Base-by-base conservation (phyloP, 2,797 vertebrate species). In the Gallinago stenura region DNA sequence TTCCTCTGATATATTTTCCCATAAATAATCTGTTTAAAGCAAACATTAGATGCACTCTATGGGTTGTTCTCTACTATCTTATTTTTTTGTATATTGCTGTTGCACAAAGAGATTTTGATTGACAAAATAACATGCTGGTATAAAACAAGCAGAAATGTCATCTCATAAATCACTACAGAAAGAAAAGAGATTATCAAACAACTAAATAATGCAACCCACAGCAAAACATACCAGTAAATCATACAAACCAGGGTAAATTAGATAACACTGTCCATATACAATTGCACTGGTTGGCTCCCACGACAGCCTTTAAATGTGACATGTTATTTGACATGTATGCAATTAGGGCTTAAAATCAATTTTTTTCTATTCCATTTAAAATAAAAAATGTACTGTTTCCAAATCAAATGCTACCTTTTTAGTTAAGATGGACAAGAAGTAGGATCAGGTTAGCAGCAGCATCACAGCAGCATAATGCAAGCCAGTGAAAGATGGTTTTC, bases 271-370 rank as follows among this genome's bases (percentile, higher is more conserved):
- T 97, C 97, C 96, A 91, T 95, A 97, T 87, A 97, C 95, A 98
- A 98, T 98, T 97, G 98, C 94, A 96, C 72, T 9, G 51, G 69
- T 95, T 91, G 93, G 95, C 82, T 98, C 98, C 98, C 98, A 97
- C 5, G 83, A 97, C 96, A 98, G 97, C 95, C 93, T 97, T 98
- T 98, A 98, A 98, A 97, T 78, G 95, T 98, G 98, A 97, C 97
- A 97, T 89, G 98, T 97, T 98, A 98, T 98, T 97, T 98, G 97
- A 98, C 97, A 98, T 93, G 92, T 96, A 97, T 96, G 97, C 97
- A 98, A 98, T 98, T 98, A 98, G 97, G 87, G 94, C 92, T 97
- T 97, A 97, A 98, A 98, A 98, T 98, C 95, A 98, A 97, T 97
- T 97, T 97, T 98, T 97, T 97, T 62, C 95, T 97, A 97, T 98